A percentile compares a stretch with the other conserved stretches of the same genome.
These are phyloP conservation scores for Zhuqinia jingwanae DNA, from an alignment of 2,888 invertebrate genomes.

Conservation along the genomic window DNA sequence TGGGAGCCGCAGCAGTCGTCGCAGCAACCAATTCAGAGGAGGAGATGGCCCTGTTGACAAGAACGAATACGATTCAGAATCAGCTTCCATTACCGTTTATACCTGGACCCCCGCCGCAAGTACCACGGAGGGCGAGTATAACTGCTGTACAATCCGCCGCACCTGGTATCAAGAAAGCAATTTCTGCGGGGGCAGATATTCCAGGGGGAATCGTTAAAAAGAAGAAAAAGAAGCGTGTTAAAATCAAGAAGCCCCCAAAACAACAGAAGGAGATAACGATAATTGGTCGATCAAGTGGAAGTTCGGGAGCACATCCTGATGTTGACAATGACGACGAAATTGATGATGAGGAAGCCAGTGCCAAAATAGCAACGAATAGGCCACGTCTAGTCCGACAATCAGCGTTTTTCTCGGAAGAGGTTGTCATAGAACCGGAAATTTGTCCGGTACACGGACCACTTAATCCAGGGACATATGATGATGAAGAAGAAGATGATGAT, in stretches of 20 bases:
- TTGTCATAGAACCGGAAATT: constrained; percentile 79
- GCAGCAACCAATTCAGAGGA: constrained; percentile 49
- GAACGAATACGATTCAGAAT: constrained; percentile 56
- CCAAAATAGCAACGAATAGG: constrained; percentile 78
- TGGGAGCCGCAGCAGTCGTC: constrained; percentile 27
- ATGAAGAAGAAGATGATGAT: constrained; percentile 85
- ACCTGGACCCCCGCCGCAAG: neutral
- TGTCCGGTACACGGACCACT: constrained; percentile 79
- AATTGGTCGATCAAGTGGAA: constrained; percentile 17
- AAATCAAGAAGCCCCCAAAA: constrained; percentile 57
- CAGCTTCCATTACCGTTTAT: constrained; percentile 30
- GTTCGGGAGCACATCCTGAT: constrained; percentile 30
- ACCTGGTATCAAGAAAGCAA: neutral
- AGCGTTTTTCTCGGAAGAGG: constrained; percentile 81
- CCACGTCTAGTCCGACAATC: constrained; percentile 83
- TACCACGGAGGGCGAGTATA: neutral
- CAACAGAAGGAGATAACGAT: constrained; percentile 52
- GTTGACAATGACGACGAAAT: constrained; percentile 64
- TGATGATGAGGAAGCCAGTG: constrained; percentile 77
- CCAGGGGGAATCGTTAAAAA: constrained; percentile 21
- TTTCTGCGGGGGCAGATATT: neutral
- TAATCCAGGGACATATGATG: constrained; percentile 79
- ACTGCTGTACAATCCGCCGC: neutral
- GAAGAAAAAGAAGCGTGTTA: constrained; percentile 65
- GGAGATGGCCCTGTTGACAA: constrained; percentile 49